A percentile compares a stretch with the other conserved stretches of the same genome.
Evolutionary conservation across 2,113 vertebrate species (phyloP).

Genomic region (Promerops cafer): DNA sequence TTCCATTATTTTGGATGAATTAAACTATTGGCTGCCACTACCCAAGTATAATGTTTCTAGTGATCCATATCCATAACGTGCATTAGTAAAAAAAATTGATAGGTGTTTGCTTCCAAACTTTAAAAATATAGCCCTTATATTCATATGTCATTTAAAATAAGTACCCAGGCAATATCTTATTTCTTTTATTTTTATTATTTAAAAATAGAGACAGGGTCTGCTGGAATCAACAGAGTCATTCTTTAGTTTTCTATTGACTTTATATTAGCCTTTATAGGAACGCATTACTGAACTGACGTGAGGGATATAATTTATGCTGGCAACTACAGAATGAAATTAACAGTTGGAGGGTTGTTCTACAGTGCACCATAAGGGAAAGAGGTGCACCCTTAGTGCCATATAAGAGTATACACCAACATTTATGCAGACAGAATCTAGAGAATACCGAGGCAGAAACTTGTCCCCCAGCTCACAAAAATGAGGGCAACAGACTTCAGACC

Average conservation of each 20-base stretch:
- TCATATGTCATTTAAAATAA: not conserved
- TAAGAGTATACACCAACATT: not conserved
- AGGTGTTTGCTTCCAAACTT: not conserved
- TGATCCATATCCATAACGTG: not conserved
- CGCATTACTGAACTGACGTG: not conserved
- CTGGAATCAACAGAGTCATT: not conserved
- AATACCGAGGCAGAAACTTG: not conserved
- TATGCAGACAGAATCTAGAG: not conserved
- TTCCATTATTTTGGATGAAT: slow-evolving; percentile 13
- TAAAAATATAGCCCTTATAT: not conserved
- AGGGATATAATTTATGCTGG: not conserved
- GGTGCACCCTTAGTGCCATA: not conserved
- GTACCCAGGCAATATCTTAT: not conserved
- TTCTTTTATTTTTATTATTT: not conserved
- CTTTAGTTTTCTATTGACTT: not conserved
- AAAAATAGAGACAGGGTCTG: not conserved
- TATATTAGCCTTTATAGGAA: not conserved
- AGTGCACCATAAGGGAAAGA: not conserved
- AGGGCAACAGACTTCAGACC: not conserved
- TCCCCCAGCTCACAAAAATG: not conserved
- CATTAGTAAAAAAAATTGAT: not conserved
- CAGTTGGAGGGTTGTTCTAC: not conserved
- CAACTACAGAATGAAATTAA: not conserved
- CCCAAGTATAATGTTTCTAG: not conserved
- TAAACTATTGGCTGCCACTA: not conserved